Base-by-base conservation (phyloP, 2,797 vertebrate genomes). In the Tapirus indicus region DNA sequence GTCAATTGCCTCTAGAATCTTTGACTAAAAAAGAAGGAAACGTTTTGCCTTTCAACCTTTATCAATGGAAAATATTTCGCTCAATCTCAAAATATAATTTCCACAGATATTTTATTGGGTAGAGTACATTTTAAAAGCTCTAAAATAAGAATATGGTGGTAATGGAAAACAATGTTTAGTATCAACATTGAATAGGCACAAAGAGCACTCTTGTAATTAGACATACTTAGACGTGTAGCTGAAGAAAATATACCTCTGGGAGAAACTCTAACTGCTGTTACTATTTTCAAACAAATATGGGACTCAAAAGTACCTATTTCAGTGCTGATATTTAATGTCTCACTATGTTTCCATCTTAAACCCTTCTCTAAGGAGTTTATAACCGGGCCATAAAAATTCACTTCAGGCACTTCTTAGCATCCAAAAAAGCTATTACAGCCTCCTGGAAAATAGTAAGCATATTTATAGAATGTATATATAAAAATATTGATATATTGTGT, bases 361-460 rank as follows among this genome's bases (percentile, higher is more conserved):
- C 80, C 58, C 90, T 97, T 97, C 96, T 98, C 98, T 98, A 98
- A 98, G 96, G 93, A 80, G 69, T 98, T 98, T 98, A 96, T 98
- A 98, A 98, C 92, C 94, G 94, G 83, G 77, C 96, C 90, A 97
- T 98, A 98, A 98, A 97, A 98, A 98, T 95, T 98, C 96, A 98
- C 97, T 98, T 97, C 71, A 97, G 95, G 88, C 52, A 97, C 89
- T 97, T 88, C 96, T 94, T 93, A 96, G 97, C 96, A 98, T 98
- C 97, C 88, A 98, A 98, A 98, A 98, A 98, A 97, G 98, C 96
- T 98, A 97, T 88, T 96, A 97, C 56, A 94, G 82, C 85, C 97
- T 97, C 97, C 97, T 89, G 94, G 95, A 97, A 98, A 97, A 97
- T 96, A 98, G 97, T 97, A 98, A 97, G 96, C 95, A 97, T 97